Conservation (phyloP, 2,113 vertebrate genomes). For the Bubo bubo region DNA sequence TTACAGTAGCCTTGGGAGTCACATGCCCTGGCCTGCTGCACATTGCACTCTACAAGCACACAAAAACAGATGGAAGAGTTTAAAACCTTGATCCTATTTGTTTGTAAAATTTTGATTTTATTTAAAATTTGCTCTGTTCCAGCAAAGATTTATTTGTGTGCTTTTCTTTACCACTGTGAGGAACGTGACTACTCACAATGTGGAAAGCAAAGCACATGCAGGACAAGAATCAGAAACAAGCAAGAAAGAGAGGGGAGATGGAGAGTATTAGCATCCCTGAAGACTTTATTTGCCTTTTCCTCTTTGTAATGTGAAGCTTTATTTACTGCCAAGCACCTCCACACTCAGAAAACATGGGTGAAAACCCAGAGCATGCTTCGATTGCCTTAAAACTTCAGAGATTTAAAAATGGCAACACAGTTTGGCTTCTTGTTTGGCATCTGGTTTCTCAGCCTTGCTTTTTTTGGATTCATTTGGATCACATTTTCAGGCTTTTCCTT, state of each 20-base stretch:
- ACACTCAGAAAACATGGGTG: neutral
- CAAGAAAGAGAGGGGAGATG: neutral
- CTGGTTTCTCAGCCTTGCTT: neutral
- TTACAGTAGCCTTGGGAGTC: neutral
- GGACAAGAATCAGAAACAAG: neutral
- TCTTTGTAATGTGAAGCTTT: neutral
- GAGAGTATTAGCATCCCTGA: neutral
- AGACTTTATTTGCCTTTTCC: neutral
- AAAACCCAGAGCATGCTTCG: neutral
- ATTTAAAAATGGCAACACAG: neutral
- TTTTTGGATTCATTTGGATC: neutral
- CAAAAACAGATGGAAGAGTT: neutral
- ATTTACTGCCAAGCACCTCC: neutral
- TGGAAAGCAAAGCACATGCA: neutral
- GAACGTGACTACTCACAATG: neutral
- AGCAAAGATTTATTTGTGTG: constrained; percentile 14
- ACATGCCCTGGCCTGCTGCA: neutral
- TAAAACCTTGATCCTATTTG: neutral
- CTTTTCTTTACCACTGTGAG: constrained; percentile 18
- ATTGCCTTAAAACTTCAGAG: neutral
- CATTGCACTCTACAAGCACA: neutral
- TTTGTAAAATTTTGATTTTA: neutral
- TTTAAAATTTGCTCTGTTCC: neutral
- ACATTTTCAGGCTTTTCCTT: neutral
- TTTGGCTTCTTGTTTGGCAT: neutral